Conservation (phyloP, 2,888 invertebrate species). For the Brenthis daphne region DNA sequence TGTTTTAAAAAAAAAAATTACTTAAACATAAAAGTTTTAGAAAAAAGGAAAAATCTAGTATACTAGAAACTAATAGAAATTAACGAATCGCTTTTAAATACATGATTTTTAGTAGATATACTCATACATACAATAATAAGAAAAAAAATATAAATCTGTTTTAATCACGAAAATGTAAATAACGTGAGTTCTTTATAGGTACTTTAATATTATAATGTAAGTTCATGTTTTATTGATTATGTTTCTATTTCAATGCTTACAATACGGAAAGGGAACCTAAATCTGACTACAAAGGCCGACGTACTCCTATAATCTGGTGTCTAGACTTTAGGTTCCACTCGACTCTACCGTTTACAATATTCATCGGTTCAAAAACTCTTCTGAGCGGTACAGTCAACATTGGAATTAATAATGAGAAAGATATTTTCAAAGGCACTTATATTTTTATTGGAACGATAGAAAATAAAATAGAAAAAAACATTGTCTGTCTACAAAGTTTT, state of each 20-base stretch:
- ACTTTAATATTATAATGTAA: constrained; percentile 20
- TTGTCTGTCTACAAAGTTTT: neutral
- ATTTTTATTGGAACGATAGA: constrained; percentile 8
- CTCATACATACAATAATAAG: too few species aligned
- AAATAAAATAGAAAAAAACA: neutral
- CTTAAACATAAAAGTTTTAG: too few species aligned
- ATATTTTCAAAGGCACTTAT: constrained; percentile 4
- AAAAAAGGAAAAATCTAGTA: too few species aligned
- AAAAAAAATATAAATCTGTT: too few species aligned
- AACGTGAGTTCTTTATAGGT: too few species aligned
- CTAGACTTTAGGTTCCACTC: constrained; percentile 35
- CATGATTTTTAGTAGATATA: too few species aligned
- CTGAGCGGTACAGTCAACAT: constrained; percentile 28
- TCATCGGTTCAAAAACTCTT: constrained; percentile 39
- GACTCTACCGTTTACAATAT: constrained; percentile 36
- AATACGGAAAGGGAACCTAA: constrained; percentile 30
- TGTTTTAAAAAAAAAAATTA: too few species aligned
- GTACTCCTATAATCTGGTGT: constrained; percentile 38
- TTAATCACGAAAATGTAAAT: too few species aligned
- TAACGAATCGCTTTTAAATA: too few species aligned
- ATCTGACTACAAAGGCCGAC: constrained; percentile 36
- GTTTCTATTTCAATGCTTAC: constrained; percentile 22
- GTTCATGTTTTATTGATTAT: constrained; percentile 26
- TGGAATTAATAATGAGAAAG: constrained; percentile 15
- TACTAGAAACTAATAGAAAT: too few species aligned